Base-by-base conservation (phyloP, 2,888 invertebrate genomes). In the Petrolisthes cinctipes region DNA sequence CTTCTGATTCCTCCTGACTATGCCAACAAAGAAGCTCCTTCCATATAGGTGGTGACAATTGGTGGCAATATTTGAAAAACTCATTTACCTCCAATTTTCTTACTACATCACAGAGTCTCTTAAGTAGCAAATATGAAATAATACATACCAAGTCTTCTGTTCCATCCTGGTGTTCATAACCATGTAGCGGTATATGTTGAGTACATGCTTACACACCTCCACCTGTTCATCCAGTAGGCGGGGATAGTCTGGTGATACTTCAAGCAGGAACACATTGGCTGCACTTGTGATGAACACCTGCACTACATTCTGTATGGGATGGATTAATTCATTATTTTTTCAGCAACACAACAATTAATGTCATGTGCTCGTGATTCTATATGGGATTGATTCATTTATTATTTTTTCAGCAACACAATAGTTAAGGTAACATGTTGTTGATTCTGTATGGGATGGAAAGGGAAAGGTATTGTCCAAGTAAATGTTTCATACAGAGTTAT, bases 131-230 rank as follows among this genome's bases (percentile, higher is more conserved):
- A 61, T 3, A 61, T 61, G 17, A 61, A 61, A 61, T 11, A 61
- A 61, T 61, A 17, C 17, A 61, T 61, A 97, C 98, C 98, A 99
- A 17, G 98, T 98, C 92, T 95, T 95, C 91, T 96, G 96, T 92
- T 98, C 97, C 96, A 99, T 96, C 91, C 96, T 95, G 0, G 97
- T 97, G 92, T 98, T 97, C 98, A 98, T 98, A 66, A 99, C 98
- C 95, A 98, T 97, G 92, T 97, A 97, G 91, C 98, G 94, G 94
- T 98, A 99, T 91, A 98, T 98, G 93, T 98, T 99, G 88, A 99
- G 94, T 90, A 99, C 98, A 91, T 98, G 95, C 93, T 98, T 98
- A 94, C 98, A 98, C 87, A 98, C 96, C 93, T 99, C 98, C 0
- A 98, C 98, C 93, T 98, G 98, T 92, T 98, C 97, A 92, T 97